Base-by-base conservation (phyloP, 2,113 vertebrate species). In the Gavia stellata region DNA sequence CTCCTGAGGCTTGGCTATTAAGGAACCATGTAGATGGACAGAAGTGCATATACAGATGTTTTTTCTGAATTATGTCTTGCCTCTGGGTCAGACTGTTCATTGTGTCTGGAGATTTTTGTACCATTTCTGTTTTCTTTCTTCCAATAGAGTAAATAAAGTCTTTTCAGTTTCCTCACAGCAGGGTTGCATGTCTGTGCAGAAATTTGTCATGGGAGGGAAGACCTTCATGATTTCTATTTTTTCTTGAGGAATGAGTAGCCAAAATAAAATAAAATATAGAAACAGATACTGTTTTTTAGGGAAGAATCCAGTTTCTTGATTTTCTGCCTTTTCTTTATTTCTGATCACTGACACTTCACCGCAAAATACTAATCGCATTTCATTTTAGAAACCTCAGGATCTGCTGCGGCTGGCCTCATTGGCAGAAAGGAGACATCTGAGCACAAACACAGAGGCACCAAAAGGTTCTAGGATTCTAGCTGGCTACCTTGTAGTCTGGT, bases 321-420 rank as follows among this genome's bases (percentile, higher is more conserved):
- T 94, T 83, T 91, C 56, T 95, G 44, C 36, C 92, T 87, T 72
- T 89, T 80, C 68, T 93, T 95, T 95, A 25, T 74, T 83, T 97
- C 68, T 91, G 86, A 63, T 74, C 86, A 14, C 73, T 97, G 36
- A 17, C n/a, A 75, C 86, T 95, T 97, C 68, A 72, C 95, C 62
- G 49, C 90, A 88, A 86, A 92, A 45, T 78, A 65, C 68, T 94
- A 90, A 86, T 90, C 67, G 2, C 50, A 61, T 96, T 93, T 97
- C 17, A 79, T 90, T 96, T 92, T 82, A 82, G 92, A 96, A 96
- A 93, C 86, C 78, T 92, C 81, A 80, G 71, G 71, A 88, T 95
- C 89, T 1, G 0, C 78, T 61, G 61, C 82, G 88, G 77, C 77
- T 91, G 86, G 72, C 83, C 70, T 91, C 45, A n/a, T 61, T 0